Base-by-base conservation (phyloP, 2,113 vertebrate genomes). In the Nesoenas mayeri region DNA sequence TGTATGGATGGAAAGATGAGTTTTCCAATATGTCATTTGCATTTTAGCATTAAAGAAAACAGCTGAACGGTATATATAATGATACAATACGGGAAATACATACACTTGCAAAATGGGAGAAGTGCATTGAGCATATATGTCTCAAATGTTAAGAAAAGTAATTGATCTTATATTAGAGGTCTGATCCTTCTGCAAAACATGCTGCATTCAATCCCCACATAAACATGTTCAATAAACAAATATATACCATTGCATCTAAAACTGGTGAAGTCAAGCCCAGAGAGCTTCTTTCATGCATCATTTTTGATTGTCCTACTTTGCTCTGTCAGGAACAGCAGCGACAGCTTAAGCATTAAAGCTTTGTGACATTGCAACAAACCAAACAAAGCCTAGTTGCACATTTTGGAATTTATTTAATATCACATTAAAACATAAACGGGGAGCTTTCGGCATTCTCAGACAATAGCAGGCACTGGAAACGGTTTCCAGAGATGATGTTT, bases 291-390 rank as follows among this genome's bases (percentile, higher is more conserved):
- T 92, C 93, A 79, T 69, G 61, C 65, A 93, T 93, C 75, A 44
- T 78, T 92, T 96, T 89, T 93, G 58, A 93, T 84, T 87, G 94
- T 96, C 95, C 96, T 94, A 93, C 83, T 96, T 95, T 93, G 82
- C 53, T 86, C 53, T 93, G 79, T 94, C 88, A 91, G 75, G 64
- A 96, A 22, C 64, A 82, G 71, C 78, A 88, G 66, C 2, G 19
- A 81, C 72, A 89, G 85, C 60, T 74, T 82, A 88, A 53, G 69
- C 29, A 0, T 80, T 94, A 85, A 90, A 91, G 87, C 87, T 71
- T 91, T 91, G 42, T 94, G 87, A 93, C 93, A 78, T 34, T 74
- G 85, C 81, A 85, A 80, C 51, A 94, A 94, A 67, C 71, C 44
- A 80, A 92, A 85, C 73, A 94, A 93, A 92, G 57, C 85, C 69